Evolutionary conservation across 2,113 vertebrate species (phyloP).

Genomic region (Anolis carolinensis): DNA sequence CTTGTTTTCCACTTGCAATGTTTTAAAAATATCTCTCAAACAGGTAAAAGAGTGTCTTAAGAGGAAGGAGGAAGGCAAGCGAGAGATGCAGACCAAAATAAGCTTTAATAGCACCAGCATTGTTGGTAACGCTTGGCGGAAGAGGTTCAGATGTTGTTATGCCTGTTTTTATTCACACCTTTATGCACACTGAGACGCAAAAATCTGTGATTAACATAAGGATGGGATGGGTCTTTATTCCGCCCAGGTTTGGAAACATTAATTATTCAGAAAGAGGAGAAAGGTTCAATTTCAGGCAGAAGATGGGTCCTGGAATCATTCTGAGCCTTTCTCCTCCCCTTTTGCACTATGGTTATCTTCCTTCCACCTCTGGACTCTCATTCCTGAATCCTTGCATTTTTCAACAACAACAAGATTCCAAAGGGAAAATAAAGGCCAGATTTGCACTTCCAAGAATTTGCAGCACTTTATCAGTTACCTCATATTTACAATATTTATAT

Average conservation of each 20-base stretch:
- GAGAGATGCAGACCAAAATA: slow-evolving; percentile 41
- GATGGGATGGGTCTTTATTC: neutral
- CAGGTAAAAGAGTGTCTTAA: slow-evolving; percentile 30
- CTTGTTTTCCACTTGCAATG: slow-evolving; percentile 59
- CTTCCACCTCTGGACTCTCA: neutral
- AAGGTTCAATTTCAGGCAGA: neutral
- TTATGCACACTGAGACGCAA: neutral
- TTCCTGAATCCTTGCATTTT: neutral
- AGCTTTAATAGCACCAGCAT: neutral
- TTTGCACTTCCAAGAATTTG: too few relatives aligned
- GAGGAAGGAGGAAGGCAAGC: slow-evolving; percentile 16
- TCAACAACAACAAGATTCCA: too few relatives aligned
- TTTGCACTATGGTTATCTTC: neutral
- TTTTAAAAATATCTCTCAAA: slow-evolving; percentile 45
- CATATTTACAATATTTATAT: too few relatives aligned
- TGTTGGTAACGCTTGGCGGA: neutral
- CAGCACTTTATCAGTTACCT: too few relatives aligned
- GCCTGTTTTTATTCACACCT: neutral
- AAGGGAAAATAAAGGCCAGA: too few relatives aligned
- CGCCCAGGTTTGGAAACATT: neutral
- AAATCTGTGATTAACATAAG: neutral
- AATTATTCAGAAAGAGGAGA: neutral
- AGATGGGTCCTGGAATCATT: neutral
- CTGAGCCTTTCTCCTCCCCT: neutral
- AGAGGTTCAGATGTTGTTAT: neutral